Conservation (phyloP, 2,888 invertebrate genomes). For the Erebia palarica region DNA sequence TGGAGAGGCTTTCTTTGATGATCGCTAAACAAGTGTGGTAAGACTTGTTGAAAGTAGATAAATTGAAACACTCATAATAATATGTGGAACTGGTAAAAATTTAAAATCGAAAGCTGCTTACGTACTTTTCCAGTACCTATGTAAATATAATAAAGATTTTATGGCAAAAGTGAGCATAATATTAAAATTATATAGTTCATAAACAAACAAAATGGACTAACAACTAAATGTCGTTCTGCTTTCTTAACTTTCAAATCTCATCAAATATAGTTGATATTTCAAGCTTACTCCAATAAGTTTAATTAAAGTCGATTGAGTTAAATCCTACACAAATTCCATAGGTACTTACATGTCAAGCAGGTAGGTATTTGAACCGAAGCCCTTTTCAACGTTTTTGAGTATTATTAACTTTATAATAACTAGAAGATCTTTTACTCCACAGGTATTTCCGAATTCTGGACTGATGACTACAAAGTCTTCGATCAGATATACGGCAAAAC, state of each 20-base stretch:
- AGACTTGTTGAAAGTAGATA: constrained; percentile 1
- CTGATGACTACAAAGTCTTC: constrained; percentile 70
- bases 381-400: too few relatives aligned
- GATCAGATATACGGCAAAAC: constrained; percentile 73
- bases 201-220: background rate
- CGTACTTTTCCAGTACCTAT: background rate
- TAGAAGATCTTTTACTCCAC: constrained; percentile 39
- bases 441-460: constrained; percentile 72
- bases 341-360: too few relatives aligned
- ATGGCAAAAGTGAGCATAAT: background rate
- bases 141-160: background rate
- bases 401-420: too few relatives aligned
- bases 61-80: background rate
- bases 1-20: background rate
- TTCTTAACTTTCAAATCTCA: background rate
- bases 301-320: background rate
- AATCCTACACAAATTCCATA: too few relatives aligned
- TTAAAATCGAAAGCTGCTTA: background rate
- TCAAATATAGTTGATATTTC: background rate
- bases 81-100: background rate
- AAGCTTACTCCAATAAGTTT: too few relatives aligned
- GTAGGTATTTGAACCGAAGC: too few relatives aligned
- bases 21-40: background rate
- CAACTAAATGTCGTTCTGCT: background rate
- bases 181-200: background rate